Evolutionary conservation across 2,113 vertebrate species (phyloP).

Genomic region (Malaclemys terrapin): DNA sequence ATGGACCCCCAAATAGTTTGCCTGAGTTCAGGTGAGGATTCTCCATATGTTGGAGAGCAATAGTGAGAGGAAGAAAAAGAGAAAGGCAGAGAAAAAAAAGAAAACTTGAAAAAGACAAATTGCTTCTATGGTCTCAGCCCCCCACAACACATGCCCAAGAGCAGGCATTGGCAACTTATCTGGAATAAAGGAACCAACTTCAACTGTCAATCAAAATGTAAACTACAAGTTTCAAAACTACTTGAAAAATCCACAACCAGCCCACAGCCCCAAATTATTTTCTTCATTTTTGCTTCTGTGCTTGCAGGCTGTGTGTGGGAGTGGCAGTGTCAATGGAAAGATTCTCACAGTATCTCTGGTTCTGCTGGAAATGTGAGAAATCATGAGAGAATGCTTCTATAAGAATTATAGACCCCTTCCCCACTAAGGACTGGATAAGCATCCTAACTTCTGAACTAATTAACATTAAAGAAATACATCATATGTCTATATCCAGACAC

Average conservation of each 20-base stretch:
- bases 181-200: neutral
- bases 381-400: neutral
- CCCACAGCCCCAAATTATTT: neutral
- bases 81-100: neutral
- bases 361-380: neutral
- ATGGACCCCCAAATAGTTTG: no score
- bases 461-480: neutral
- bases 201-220: neutral
- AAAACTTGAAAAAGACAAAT: neutral
- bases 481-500: neutral
- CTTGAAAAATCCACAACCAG: neutral
- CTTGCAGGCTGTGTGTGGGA: neutral
- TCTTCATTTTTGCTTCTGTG: neutral
- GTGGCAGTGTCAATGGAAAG: neutral
- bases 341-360: neutral
- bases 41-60: no score
- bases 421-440: no score
- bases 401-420: neutral
- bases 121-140: neutral
- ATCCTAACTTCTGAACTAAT: neutral
- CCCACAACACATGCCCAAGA: neutral
- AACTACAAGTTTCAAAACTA: neutral
- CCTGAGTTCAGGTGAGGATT: neutral
- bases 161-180: neutral
- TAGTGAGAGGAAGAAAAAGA: neutral